Base-by-base conservation (phyloP, 1,140 invertebrate species). In the Xylocopa sonorina region DNA sequence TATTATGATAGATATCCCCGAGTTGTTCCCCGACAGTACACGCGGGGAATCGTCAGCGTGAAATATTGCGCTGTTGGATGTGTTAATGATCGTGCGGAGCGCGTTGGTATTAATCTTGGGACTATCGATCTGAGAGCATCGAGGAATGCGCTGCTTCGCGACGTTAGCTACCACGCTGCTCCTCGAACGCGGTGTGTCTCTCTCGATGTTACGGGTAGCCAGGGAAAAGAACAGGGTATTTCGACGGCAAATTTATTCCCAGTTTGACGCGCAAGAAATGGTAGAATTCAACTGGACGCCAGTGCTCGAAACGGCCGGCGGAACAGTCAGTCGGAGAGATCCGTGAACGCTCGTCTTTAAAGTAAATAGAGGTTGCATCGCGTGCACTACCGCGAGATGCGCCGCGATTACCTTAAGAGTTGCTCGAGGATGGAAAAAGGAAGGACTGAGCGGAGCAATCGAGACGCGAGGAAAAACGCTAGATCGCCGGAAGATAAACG, bases 401-500 rank as follows among this genome's bases (percentile, higher is more conserved):
- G n/a, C 16, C 46, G 18, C 58, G 75, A 74, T 82, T 69, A 55
- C 27, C 48, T 66, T 51, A 1, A 38, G 38, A 57, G 24, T 64
- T 50, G 24, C 9, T 18, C 34, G 29, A 32, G 55, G 63, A 53
- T 71, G 27, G 63, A 48, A 66, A 48, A 48, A 66, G 63, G 63
- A 66, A 66, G 43, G 43, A 66, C 14, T 27, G 63, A 16, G 41
- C 41, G 41, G 21, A 48, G 43, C 63, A 66, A 66, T 66, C 43
- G 43, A 18, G 62, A 12, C 2, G 18, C 32, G 63, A 16, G 16
- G 21, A 76, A 32, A 53, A 71, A 43, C 62, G 14, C 50, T 32
- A 53, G 68, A 75, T 64, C 46, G 10, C 29, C 29, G 12, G 24
- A 51, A 43, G 75, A 83, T 80, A 71, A 80, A 84, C 43, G 29